Evolutionary conservation across 2,888 invertebrate genomes (phyloP).

Genomic region (Drosophila anceps): DNA sequence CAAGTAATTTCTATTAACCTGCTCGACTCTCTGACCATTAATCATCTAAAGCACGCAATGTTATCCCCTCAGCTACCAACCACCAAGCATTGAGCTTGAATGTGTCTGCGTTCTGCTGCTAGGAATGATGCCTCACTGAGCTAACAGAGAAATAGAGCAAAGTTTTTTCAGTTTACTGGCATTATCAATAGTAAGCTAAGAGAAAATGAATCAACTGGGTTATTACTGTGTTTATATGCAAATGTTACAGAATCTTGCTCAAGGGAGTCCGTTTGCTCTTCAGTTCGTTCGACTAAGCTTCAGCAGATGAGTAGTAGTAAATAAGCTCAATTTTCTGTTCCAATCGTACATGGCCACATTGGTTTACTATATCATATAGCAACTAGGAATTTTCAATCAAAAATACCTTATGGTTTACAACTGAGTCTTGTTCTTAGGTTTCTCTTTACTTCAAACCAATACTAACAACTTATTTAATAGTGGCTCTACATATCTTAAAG

Average conservation of each 20-base stretch:
- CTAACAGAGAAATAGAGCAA: constrained; percentile 1
- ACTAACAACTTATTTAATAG: not conserved
- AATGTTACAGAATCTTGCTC: not conserved
- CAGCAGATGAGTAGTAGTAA: not conserved
- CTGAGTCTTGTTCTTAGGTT: not conserved
- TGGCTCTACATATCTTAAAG: not conserved
- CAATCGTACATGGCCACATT: not conserved
- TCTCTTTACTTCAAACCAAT: not conserved
- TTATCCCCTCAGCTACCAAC: constrained; percentile 17
- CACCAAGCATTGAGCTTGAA: constrained; percentile 14
- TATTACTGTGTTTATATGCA: not conserved
- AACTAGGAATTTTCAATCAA: not conserved
- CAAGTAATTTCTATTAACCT: constrained; percentile 80
- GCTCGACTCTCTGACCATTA: constrained; percentile 58
- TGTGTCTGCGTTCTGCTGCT: constrained; percentile 2
- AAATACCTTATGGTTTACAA: not conserved
- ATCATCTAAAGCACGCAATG: constrained; percentile 62
- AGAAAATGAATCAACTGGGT: not conserved
- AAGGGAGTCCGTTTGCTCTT: not conserved
- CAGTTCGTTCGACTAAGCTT: not conserved
- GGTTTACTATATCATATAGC: not conserved
- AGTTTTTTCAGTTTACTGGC: not conserved
- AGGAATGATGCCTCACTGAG: not conserved
- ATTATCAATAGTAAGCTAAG: not conserved
- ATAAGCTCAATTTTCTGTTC: not conserved